These are phyloP conservation scores for Thymelicus lineola DNA, from an alignment of 2,888 invertebrate species.

Conservation along the genomic window DNA sequence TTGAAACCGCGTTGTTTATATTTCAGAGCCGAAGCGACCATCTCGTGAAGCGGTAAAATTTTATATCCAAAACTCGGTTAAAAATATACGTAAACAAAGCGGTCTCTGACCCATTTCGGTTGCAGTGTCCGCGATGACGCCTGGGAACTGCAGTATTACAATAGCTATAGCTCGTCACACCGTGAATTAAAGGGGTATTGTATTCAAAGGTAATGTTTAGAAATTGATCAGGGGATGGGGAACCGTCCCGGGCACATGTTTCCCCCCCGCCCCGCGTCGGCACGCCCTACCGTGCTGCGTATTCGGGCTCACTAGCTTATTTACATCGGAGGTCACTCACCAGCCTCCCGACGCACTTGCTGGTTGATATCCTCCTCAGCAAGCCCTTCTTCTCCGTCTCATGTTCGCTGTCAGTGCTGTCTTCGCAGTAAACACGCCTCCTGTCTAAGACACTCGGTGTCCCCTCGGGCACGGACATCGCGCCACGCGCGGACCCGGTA, in stretches of 20 bases:
- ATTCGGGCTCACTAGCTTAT: constrained; percentile 22
- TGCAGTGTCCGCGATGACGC: constrained; percentile 19
- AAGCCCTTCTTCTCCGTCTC: constrained; percentile 92
- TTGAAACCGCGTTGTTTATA: constrained; percentile 23
- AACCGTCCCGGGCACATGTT: constrained; percentile 65
- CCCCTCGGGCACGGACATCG: constrained; percentile 73
- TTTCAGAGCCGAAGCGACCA: constrained; percentile 21
- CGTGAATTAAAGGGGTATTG: background rate
- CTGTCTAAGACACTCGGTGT: constrained; percentile 62
- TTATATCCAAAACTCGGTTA: constrained; percentile 36
- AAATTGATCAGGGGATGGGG: constrained; percentile 58
- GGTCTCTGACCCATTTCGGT: constrained; percentile 35
- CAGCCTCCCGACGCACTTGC: constrained; percentile 92
- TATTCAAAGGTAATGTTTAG: constrained; percentile 49
- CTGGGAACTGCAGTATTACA: constrained; percentile 17
- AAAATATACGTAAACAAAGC: constrained; percentile 37
- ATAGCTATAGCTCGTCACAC: background rate
- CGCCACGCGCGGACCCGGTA: constrained; percentile 69
- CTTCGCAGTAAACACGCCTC: constrained; percentile 69
- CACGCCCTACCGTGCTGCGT: constrained; percentile 53
- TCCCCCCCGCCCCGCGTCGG: constrained; percentile 55
- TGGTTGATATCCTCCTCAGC: constrained; percentile 92
- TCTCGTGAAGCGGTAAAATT: constrained; percentile 27
- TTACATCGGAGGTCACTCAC: constrained; percentile 70
- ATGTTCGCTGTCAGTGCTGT: constrained; percentile 91